phyloP scores from a whole-genome alignment of 2,113 vertebrate genomes.

The Otocyon megalotis region DNA sequence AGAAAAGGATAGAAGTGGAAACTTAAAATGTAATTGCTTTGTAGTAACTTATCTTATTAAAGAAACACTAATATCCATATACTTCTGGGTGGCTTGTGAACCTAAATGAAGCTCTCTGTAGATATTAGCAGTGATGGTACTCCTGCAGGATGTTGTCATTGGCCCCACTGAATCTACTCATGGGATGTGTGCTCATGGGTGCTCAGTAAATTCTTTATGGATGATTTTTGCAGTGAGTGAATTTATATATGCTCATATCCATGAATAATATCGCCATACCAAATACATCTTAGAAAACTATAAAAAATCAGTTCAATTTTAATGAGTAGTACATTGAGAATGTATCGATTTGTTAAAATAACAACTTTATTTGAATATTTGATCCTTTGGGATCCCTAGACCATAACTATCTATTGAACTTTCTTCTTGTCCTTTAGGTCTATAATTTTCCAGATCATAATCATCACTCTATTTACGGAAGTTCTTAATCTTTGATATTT shows the following conservation, averaged over 20 bases:
- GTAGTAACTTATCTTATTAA: background rate
- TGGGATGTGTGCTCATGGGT: background rate
- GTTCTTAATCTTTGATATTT: background rate
- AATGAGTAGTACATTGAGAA: background rate
- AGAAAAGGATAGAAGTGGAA: background rate
- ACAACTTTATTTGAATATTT: background rate
- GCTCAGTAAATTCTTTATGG: background rate
- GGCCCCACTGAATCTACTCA: background rate
- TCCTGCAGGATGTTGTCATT: background rate
- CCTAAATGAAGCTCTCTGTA: background rate
- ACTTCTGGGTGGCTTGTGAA: background rate
- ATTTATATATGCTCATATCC: background rate
- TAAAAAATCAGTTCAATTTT: conserved; percentile 1
- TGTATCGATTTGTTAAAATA: background rate
- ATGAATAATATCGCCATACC: background rate
- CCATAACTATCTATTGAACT: background rate
- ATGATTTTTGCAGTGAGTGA: background rate
- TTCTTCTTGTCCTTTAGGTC: background rate
- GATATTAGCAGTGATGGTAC: background rate
- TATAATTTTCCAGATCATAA: background rate
- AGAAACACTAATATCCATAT: background rate
- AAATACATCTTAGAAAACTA: background rate
- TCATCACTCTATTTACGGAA: background rate
- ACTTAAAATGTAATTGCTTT: background rate
- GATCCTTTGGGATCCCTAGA: background rate